These are phyloP conservation scores for Cyprinodon brontotheroides DNA, from an alignment of 2,113 vertebrate species.

Conservation along the genomic window DNA sequence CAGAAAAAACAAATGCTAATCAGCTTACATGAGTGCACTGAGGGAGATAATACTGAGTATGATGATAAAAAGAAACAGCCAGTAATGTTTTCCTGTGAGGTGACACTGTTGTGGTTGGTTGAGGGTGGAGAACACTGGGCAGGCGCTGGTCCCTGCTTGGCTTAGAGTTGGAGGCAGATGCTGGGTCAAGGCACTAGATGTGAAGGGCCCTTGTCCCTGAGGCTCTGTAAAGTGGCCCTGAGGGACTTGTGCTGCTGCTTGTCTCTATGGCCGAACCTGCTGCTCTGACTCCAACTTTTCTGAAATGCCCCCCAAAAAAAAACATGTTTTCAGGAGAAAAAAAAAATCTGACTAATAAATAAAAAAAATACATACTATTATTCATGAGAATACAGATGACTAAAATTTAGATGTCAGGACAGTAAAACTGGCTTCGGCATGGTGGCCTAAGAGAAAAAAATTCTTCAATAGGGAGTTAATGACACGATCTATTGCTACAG, in stretches of 20 bases:
- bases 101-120: conserved; percentile 48
- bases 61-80: conserved; percentile 12
- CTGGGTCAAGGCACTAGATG: conserved; percentile 96
- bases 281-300: conserved; percentile 80
- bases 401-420: conserved; percentile 2
- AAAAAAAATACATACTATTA: conserved; percentile 5
- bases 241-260: conserved; percentile 71
- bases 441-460: conserved; percentile 24
- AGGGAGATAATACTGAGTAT: conserved; percentile 22
- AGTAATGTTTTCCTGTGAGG: conserved; percentile 23
- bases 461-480: conserved; percentile 26
- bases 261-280: conserved; percentile 78
- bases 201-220: conserved; percentile 81
- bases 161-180: conserved; percentile 78
- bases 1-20: conserved; percentile 68
- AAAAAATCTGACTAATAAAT: neutral
- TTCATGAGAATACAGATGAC: neutral
- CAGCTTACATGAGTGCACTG: conserved; percentile 43
- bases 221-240: conserved; percentile 65
- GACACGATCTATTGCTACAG: conserved; percentile 35
- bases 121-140: conserved; percentile 61
- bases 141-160: conserved; percentile 76
- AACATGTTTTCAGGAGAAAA: neutral
- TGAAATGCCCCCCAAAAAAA: conserved; percentile 44
- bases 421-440: neutral